These are phyloP conservation scores for Anolis carolinensis DNA, from an alignment of 2,113 vertebrate genomes.

Conservation along the genomic window DNA sequence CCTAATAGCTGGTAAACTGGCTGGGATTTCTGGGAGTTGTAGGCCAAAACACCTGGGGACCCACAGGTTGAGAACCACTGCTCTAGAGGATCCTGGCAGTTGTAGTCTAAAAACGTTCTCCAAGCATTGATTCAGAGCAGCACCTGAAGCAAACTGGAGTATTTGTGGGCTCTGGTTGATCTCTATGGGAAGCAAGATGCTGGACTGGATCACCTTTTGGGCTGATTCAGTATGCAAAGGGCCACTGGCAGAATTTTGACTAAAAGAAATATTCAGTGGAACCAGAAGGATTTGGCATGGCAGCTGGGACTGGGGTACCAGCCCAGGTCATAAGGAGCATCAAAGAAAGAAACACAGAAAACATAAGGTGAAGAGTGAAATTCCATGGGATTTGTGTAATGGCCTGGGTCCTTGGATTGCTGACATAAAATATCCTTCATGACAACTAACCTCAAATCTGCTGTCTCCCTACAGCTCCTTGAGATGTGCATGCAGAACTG, in stretches of 20 bases:
- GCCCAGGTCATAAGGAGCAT: not conserved
- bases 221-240: not conserved
- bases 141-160: not conserved
- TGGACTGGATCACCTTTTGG: not conserved
- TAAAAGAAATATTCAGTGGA: not conserved
- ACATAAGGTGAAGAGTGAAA: not conserved
- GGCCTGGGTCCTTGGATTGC: not conserved
- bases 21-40: no score
- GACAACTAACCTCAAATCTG: not conserved
- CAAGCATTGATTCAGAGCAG: not conserved
- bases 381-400: not conserved
- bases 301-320: not conserved
- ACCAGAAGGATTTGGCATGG: not conserved
- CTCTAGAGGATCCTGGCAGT: not conserved
- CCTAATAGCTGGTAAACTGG: no score
- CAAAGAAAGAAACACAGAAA: not conserved
- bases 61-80: no score
- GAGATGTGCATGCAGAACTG: conserved; percentile 83
- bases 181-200: not conserved
- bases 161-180: not conserved
- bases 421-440: not conserved
- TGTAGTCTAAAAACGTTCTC: not conserved
- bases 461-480: conserved; percentile 72
- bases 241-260: not conserved
- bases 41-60: no score